phyloP scores from a whole-genome alignment of 2,113 vertebrate species.

The Neofelis nebulosa region DNA sequence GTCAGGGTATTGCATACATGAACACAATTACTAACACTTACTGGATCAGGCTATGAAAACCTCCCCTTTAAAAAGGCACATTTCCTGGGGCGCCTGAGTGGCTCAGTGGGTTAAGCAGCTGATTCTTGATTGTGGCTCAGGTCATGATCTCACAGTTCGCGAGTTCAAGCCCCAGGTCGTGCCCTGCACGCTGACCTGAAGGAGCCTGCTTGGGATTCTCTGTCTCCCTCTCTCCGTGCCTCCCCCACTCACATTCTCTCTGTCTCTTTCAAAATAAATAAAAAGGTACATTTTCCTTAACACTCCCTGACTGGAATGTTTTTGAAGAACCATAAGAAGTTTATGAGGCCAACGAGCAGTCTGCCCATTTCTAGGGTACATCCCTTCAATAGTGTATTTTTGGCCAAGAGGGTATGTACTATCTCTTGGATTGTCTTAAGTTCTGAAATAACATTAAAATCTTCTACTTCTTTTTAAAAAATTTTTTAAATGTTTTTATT shows the following conservation, averaged over 20 bases:
- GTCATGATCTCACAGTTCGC: no score
- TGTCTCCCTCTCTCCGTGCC: no score
- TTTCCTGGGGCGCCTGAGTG: no score
- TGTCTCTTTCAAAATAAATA: no score
- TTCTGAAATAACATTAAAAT: background rate
- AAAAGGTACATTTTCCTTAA: background rate
- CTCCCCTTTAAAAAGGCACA: background rate
- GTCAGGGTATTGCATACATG: background rate
- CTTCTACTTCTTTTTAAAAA: background rate
- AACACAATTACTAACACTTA: background rate
- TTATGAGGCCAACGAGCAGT: background rate
- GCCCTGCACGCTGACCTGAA: no score
- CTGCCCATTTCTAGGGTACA: background rate
- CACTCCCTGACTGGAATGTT: background rate
- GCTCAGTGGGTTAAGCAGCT: no score
- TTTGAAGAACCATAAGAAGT: background rate
- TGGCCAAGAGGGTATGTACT: background rate
- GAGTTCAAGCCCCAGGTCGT: no score
- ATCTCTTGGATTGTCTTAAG: background rate
- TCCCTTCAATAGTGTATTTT: background rate
- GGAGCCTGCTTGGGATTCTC: no score
- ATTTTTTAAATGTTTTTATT: no score
- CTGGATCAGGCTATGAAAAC: background rate
- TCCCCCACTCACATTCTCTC: no score
- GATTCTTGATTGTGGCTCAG: no score